Percentiles rank a stretch among this genome's conserved stretches.
Conservation (phyloP, 2,113 vertebrate species). For the Corydoras maculifer region DNA sequence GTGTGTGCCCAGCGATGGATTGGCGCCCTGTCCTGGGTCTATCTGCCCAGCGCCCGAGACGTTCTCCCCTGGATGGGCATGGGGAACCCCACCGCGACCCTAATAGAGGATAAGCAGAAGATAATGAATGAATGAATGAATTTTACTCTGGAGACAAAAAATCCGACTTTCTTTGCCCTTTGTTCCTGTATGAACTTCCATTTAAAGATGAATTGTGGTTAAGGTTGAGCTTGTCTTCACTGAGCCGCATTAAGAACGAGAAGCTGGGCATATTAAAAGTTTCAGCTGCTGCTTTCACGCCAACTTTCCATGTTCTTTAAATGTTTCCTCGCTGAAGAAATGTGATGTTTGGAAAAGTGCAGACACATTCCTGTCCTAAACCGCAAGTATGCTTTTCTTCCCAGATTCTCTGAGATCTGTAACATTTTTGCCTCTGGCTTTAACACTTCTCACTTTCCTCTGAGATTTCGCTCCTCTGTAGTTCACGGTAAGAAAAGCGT, state of each 20-base stretch:
- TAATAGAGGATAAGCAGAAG: too few species aligned
- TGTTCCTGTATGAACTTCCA: too few species aligned
- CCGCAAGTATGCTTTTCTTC: background rate
- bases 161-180: too few species aligned
- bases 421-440: background rate
- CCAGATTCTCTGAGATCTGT: background rate
- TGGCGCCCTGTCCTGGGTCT: too few species aligned
- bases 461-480: background rate
- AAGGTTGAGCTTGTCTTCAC: background rate
- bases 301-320: conserved; percentile 3
- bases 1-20: too few species aligned
- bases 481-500: background rate
- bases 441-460: background rate
- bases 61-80: too few species aligned
- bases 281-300: background rate
- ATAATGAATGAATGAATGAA: too few species aligned
- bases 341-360: background rate
- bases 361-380: background rate
- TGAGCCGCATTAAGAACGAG: background rate
- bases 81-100: too few species aligned
- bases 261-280: background rate
- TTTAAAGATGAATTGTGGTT: too few species aligned
- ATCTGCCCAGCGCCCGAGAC: too few species aligned
- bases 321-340: background rate
- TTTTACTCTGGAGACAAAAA: too few species aligned